Base-by-base conservation (phyloP, 2,113 vertebrate species). In the Antigone vipio region DNA sequence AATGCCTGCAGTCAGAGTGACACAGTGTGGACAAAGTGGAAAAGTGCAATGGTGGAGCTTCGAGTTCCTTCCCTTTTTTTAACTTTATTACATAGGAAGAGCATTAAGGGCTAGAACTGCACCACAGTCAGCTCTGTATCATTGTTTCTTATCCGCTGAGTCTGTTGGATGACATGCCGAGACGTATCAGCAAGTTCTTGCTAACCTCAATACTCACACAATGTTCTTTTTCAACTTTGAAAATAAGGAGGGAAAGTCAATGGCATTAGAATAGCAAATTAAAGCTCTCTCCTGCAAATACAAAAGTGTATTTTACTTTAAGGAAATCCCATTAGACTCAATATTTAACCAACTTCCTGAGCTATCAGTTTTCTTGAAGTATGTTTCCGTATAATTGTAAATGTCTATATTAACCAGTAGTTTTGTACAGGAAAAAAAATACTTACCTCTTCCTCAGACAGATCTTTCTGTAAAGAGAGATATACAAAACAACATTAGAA, bases 391-490 rank as follows among this genome's bases (percentile, higher is more conserved):
- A 8, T 44, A 90, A 56, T 53, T 88, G 30, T 80, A 60, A 82
- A 59, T 72, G 20, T 84, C 35, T 71, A 4, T 90, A 45, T 69
- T 82, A 85, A 82, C 20, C 16, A 95, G 38, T 73, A 87, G 47
- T 30, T 83, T 35, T 77, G 21, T 47, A 50, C 6, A 29, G 58
- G 34, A 19, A 74, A 40, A 94, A 85, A 88, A 55, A n/a, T 2
- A 77, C 98, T 98, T 98, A 99, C 99, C 95, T 97, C 98, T 97
- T 99, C 98, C 74, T 99, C 97, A 89, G 98, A 98, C 74, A 99
- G 92, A 42, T 97, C 94, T 96, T 98, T 98, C 99, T 99, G 98
- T 77, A 90, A 97, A 98, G 91, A 87, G 23, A 91, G 81, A 76
- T 89, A 90, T 90, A 77, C 21, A 93, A 95, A 89, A 94, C 18